Evolutionary conservation across 2,888 invertebrate genomes (phyloP).

Genomic region (Malacosoma neustria): DNA sequence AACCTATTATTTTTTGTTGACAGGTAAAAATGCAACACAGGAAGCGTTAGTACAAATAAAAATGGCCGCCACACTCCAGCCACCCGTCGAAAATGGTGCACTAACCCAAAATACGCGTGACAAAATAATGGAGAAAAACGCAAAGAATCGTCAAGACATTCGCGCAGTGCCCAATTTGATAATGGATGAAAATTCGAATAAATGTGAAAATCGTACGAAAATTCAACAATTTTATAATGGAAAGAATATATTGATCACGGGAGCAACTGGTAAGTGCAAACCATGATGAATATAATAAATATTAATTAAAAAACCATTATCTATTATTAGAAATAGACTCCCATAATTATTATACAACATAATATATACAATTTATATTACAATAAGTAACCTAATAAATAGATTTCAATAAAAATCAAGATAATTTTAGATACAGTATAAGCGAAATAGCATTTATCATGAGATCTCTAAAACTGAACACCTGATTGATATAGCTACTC

Average conservation of each 20-base stretch:
- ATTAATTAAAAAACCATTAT: no score
- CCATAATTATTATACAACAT: no score
- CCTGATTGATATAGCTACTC: no score
- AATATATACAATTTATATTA: no score
- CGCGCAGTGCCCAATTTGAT: slow-evolving; percentile 15
- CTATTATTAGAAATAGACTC: no score
- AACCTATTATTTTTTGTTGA: slow-evolving; percentile 19
- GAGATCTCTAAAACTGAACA: no score
- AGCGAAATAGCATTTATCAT: no score
- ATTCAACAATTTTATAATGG: slow-evolving; percentile 75
- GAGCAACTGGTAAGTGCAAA: slow-evolving; percentile 67
- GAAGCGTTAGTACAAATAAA: slow-evolving; percentile 2
- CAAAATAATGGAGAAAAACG: neutral
- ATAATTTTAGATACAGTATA: no score
- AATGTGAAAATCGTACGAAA: slow-evolving; percentile 34
- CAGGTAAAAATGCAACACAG: slow-evolving; percentile 21
- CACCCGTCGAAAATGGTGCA: neutral
- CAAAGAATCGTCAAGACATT: neutral
- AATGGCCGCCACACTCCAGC: slow-evolving; percentile 19
- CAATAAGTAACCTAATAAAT: no score
- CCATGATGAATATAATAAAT: no score
- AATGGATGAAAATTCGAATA: slow-evolving; percentile 29
- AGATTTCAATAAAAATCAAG: no score
- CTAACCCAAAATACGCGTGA: neutral
- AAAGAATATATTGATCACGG: slow-evolving; percentile 76